These are phyloP conservation scores for Linyphia triangularis DNA, from an alignment of 2,888 invertebrate genomes.

Conservation along the genomic window DNA sequence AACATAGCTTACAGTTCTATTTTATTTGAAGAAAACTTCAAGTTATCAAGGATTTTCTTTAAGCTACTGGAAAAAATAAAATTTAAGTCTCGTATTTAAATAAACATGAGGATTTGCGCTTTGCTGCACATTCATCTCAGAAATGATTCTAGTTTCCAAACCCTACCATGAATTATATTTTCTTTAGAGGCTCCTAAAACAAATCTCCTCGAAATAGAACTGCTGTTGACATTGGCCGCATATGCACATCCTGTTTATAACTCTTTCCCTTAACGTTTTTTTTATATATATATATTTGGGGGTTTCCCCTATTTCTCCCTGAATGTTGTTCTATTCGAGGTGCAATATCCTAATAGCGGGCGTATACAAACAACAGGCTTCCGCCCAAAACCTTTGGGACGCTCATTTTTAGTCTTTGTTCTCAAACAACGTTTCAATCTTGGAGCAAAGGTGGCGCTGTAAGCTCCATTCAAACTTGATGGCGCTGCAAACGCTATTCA, in stretches of 20 bases:
- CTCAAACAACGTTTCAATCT: neutral
- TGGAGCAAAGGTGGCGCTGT: neutral
- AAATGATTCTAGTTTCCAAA: neutral
- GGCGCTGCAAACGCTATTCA: too few relatives aligned
- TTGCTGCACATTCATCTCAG: too few relatives aligned
- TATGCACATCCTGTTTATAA: slow-evolving; percentile 20
- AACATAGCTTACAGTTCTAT: too few relatives aligned
- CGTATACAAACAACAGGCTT: slow-evolving; percentile 30
- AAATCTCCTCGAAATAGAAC: slow-evolving; percentile 20
- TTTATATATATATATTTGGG: too few relatives aligned
- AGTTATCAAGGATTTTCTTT: too few relatives aligned
- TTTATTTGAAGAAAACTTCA: too few relatives aligned
- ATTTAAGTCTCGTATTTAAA: too few relatives aligned
- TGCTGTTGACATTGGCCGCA: slow-evolving; percentile 14
- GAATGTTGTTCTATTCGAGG: neutral
- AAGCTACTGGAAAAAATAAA: too few relatives aligned
- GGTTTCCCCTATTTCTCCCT: slow-evolving; percentile 6
- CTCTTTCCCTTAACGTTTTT: slow-evolving; percentile 21
- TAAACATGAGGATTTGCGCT: too few relatives aligned
- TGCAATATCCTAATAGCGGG: slow-evolving; percentile 53
- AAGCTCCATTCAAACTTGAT: too few relatives aligned
- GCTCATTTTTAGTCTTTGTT: slow-evolving; percentile 27
- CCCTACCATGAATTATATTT: neutral
- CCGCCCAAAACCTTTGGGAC: slow-evolving; percentile 45
- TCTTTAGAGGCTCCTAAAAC: neutral